Percentiles rank a stretch among this genome's conserved stretches.
These are phyloP conservation scores for Molanna angustata DNA, from an alignment of 2,888 invertebrate genomes.

Conservation along the genomic window DNA sequence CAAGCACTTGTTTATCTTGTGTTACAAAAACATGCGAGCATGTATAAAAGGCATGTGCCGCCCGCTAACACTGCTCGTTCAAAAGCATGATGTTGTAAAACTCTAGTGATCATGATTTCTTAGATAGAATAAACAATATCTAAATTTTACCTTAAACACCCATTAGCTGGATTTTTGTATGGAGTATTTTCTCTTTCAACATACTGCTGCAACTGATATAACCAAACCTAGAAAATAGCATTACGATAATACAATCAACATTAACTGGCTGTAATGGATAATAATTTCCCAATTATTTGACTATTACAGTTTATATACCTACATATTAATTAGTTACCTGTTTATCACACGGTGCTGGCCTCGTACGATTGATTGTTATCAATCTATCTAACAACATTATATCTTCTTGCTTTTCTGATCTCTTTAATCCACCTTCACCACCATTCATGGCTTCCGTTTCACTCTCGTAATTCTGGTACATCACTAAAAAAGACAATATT, in stretches of 20 bases:
- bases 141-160: conserved; percentile 40
- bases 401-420: conserved; percentile 44
- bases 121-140: no score
- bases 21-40: no score
- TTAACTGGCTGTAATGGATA: no score
- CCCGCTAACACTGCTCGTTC: no score
- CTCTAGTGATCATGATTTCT: no score
- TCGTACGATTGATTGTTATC: conserved; percentile 70
- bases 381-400: conserved; percentile 62
- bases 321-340: conserved; percentile 44
- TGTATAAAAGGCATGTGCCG: no score
- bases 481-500: conserved; percentile 14
- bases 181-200: conserved; percentile 52
- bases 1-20: no score
- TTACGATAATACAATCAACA: no score
- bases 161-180: conserved; percentile 45
- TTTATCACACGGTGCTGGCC: conserved; percentile 83
- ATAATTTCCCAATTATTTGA: no score
- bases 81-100: no score
- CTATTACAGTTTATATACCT: background rate
- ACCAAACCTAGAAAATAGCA: conserved; percentile 40
- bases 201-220: conserved; percentile 54
- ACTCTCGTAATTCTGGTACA: conserved; percentile 28
- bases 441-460: conserved; percentile 29
- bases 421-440: conserved; percentile 33